Evolutionary conservation across 2,797 vertebrate species (phyloP).

Genomic region (Propithecus perrieri): DNA sequence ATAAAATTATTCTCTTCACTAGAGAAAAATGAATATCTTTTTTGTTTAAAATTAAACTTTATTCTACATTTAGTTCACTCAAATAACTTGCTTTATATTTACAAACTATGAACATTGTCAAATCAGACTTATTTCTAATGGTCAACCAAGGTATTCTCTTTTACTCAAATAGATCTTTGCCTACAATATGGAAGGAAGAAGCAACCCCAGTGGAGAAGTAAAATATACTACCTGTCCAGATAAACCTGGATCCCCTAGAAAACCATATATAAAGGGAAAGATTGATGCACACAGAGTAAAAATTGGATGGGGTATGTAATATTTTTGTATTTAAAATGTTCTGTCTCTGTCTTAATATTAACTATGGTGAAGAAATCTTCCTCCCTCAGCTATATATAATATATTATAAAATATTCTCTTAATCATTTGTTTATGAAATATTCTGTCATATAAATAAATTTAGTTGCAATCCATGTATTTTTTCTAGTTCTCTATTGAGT

Average conservation of each 20-base stretch:
- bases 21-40: background rate
- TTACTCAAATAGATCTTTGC: conserved; percentile 85
- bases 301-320: conserved; percentile 85
- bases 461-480: background rate
- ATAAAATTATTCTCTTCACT: background rate
- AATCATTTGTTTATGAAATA: conserved; percentile 27
- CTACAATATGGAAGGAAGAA: conserved; percentile 87
- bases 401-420: conserved; percentile 18
- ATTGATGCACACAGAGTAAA: conserved; percentile 85
- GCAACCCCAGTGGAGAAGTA: conserved; percentile 86
- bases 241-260: conserved; percentile 84
- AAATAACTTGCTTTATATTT: conserved; percentile 19
- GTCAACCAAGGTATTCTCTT: background rate
- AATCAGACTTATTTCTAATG: conserved; percentile 1
- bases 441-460: background rate
- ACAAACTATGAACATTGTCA: background rate
- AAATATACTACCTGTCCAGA: conserved; percentile 87
- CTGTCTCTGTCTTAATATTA: background rate
- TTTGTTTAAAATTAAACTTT: conserved; percentile 25
- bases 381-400: background rate
- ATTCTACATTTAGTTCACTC: background rate
- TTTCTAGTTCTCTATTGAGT: background rate
- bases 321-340: background rate
- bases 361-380: conserved; percentile 1
- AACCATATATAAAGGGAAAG: conserved; percentile 83